Conservation (phyloP, 2,113 vertebrate species). For the Embiotoca jacksoni region DNA sequence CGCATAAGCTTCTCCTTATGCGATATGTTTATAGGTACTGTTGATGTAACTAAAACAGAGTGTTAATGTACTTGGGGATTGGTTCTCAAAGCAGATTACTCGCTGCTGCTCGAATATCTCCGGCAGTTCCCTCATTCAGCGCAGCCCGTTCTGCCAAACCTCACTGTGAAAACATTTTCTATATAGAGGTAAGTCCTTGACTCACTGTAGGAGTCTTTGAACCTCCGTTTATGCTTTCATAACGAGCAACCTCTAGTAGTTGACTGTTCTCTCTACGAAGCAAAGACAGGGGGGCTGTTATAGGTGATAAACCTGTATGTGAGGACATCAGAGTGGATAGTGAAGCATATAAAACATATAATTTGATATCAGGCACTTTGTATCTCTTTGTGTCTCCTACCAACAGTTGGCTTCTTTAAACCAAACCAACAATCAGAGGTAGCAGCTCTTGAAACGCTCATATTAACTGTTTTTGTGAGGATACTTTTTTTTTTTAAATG, state of each 20-base stretch:
- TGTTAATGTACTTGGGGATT: background rate
- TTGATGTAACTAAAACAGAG: conserved; percentile 3
- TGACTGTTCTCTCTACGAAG: background rate
- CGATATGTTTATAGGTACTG: background rate
- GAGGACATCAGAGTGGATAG: background rate
- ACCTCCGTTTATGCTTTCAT: background rate
- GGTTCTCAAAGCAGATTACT: background rate
- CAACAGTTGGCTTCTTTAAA: background rate
- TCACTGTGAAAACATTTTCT: conserved; percentile 1
- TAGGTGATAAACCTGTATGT: background rate
- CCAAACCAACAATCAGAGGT: background rate
- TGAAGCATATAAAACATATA: background rate
- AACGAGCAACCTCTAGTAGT: background rate
- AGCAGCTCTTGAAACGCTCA: background rate
- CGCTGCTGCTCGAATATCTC: background rate
- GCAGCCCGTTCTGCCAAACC: background rate
- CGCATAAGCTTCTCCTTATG: background rate
- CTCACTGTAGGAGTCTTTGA: background rate
- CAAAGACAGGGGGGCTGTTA: background rate
- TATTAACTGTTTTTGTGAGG: background rate
- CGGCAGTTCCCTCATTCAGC: background rate
- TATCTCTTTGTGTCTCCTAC: background rate
- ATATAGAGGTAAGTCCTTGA: background rate
- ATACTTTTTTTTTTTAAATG: background rate
- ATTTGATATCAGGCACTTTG: background rate